Evolutionary conservation across 1,140 invertebrate genomes (phyloP).

Genomic region (Cyclina sinensis): DNA sequence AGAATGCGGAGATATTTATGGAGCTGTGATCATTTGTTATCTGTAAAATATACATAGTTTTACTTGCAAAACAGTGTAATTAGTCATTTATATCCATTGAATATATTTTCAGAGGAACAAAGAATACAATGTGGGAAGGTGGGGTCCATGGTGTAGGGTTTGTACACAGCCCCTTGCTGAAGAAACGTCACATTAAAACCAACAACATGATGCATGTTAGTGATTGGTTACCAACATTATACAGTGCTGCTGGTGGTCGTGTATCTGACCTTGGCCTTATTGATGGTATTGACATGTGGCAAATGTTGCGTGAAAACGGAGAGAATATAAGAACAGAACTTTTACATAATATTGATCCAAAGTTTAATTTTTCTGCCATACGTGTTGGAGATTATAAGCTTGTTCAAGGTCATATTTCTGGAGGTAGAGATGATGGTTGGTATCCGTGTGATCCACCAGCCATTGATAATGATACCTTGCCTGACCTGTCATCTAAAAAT

Average conservation of each 20-base stretch:
- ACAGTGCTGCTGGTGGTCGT: conserved; percentile 85
- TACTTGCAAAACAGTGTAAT: too few species aligned
- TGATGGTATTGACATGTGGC: conserved; percentile 94
- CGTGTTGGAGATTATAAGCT: conserved; percentile 94
- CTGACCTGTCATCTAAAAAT: too few species aligned
- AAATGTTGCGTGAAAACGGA: conserved; percentile 89
- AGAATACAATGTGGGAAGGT: conserved; percentile 95
- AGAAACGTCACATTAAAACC: conserved; percentile 87
- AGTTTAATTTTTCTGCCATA: conserved; percentile 91
- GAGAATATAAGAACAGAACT: conserved; percentile 90
- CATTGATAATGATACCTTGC: background rate
- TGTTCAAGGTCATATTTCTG: conserved; percentile 90
- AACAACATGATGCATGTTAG: conserved; percentile 92
- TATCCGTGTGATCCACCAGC: conserved; percentile 72
- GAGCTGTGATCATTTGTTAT: too few species aligned
- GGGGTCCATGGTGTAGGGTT: conserved; percentile 93
- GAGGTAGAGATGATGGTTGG: conserved; percentile 79
- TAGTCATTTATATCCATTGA: too few species aligned
- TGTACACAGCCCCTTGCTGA: conserved; percentile 93
- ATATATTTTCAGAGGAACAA: conserved; percentile 87
- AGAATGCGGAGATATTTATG: too few species aligned
- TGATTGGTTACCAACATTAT: conserved; percentile 96
- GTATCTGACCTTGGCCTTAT: conserved; percentile 87
- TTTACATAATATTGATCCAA: conserved; percentile 96
- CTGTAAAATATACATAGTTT: too few species aligned